These are phyloP conservation scores for Synanthedon formicaeformis DNA, from an alignment of 2,888 invertebrate species.

Conservation along the genomic window DNA sequence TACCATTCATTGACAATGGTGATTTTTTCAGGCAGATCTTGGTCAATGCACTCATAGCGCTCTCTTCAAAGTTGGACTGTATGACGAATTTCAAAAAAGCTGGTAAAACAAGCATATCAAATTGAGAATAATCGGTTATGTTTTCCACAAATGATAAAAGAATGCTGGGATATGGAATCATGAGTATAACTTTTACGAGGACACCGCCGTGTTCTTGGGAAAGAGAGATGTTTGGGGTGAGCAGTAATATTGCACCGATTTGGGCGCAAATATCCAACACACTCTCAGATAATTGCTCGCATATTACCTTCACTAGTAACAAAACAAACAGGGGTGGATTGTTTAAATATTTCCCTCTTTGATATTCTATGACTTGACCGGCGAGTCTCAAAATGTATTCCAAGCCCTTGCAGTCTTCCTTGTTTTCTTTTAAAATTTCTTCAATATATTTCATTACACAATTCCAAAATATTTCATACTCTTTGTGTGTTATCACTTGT, in stretches of 20 bases:
- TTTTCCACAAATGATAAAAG: constrained; percentile 75
- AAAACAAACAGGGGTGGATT: constrained; percentile 72
- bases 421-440: constrained; percentile 42
- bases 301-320: constrained; percentile 65
- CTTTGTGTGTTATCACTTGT: constrained; percentile 72
- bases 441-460: constrained; percentile 42
- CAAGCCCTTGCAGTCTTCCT: constrained; percentile 36
- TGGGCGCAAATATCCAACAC: constrained; percentile 62
- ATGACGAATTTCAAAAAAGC: constrained; percentile 72
- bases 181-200: constrained; percentile 74
- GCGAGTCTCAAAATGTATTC: constrained; percentile 69
- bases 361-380: constrained; percentile 73
- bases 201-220: constrained; percentile 80
- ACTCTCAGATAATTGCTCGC: constrained; percentile 51
- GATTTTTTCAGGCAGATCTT: constrained; percentile 77
- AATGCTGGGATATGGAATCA: constrained; percentile 65
- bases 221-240: constrained; percentile 73
- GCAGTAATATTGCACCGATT: constrained; percentile 70
- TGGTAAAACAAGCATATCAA: constrained; percentile 80
- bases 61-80: constrained; percentile 62
- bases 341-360: constrained; percentile 73
- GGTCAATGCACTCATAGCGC: constrained; percentile 72
- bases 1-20: constrained; percentile 72
- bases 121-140: constrained; percentile 75
- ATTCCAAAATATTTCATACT: constrained; percentile 77